Conservation (phyloP, 2,797 vertebrate genomes). For the Peromyscus attwateri region DNA sequence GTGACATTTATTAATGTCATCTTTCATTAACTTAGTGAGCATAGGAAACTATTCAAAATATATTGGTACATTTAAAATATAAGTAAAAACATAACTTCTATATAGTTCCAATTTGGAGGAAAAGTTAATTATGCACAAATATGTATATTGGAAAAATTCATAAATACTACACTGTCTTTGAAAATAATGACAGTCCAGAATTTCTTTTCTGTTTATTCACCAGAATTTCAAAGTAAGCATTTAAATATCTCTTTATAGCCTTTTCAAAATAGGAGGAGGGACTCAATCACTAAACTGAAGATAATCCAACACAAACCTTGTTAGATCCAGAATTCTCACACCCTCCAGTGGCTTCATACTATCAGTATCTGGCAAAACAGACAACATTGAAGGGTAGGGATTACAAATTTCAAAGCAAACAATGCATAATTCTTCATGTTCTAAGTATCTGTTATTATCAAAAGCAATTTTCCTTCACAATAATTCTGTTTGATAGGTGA, state of each 20-base stretch:
- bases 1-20: constrained; percentile 29
- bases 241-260: neutral
- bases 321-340: constrained; percentile 94
- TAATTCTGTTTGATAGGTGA: constrained; percentile 28
- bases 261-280: constrained; percentile 29
- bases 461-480: constrained; percentile 49
- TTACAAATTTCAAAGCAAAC: constrained; percentile 37
- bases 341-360: constrained; percentile 91
- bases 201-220: constrained; percentile 1
- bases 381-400: constrained; percentile 65
- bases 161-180: constrained; percentile 15
- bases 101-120: neutral
- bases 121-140: constrained; percentile 37
- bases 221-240: constrained; percentile 46
- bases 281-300: constrained; percentile 25
- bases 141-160: constrained; percentile 22
- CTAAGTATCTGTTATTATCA: constrained; percentile 48
- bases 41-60: constrained; percentile 66
- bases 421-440: neutral
- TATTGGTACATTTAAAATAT: constrained; percentile 19
- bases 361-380: constrained; percentile 85
- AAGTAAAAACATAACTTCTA: constrained; percentile 6
- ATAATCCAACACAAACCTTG: constrained; percentile 90
- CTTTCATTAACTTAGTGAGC: neutral
- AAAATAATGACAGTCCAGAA: constrained; percentile 33